phyloP scores from a whole-genome alignment of 2,113 vertebrate genomes.

The Cettia cetti region DNA sequence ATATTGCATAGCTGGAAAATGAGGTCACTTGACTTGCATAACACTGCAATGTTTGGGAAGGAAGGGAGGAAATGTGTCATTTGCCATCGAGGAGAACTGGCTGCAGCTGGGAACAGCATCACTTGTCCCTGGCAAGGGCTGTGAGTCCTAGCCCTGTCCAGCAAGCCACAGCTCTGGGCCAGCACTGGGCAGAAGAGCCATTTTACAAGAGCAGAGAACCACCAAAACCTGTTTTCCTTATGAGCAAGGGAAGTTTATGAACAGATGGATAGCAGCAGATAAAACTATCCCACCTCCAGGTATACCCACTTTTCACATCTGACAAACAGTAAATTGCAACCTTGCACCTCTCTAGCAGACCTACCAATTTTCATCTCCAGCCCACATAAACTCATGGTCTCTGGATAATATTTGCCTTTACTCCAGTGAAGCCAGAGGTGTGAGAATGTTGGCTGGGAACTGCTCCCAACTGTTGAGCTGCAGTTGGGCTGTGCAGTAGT shows the following conservation, averaged over 20 bases:
- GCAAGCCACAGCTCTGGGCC: background rate
- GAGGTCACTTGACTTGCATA: constrained; percentile 80
- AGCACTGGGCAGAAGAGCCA: constrained; percentile 27
- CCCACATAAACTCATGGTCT: background rate
- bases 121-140: background rate
- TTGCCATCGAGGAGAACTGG: constrained; percentile 14
- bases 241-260: background rate
- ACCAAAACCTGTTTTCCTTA: background rate
- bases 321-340: background rate
- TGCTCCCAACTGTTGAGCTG: background rate
- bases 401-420: background rate
- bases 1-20: constrained; percentile 81
- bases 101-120: constrained; percentile 37
- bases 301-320: background rate
- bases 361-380: background rate
- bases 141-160: background rate
- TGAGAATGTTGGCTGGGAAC: background rate
- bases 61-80: background rate
- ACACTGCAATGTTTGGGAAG: constrained; percentile 63
- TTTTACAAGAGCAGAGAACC: background rate
- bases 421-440: background rate
- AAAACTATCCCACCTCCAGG: background rate
- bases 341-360: background rate
- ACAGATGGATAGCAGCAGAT: background rate
- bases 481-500: rapidly evolving